A percentile compares a stretch with the other conserved stretches of the same genome.
These are phyloP conservation scores for Halcyon badia DNA, from an alignment of 2,797 vertebrate genomes.

Conservation along the genomic window DNA sequence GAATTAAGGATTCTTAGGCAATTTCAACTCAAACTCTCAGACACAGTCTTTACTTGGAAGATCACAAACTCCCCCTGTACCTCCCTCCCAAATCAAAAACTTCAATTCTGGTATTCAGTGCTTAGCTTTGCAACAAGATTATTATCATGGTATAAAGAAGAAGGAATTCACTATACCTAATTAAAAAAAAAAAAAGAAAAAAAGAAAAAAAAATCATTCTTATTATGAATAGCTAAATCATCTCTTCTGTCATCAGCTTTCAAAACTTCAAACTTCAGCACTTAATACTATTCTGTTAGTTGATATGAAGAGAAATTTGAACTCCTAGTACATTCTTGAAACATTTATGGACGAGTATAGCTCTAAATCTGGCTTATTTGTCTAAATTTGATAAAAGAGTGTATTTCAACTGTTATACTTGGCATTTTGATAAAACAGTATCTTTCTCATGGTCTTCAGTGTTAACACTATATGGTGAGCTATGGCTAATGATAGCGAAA, in stretches of 20 bases:
- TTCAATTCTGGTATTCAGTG: neutral
- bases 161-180: neutral
- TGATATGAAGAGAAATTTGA: neutral
- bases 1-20: constrained; percentile 10
- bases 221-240: neutral
- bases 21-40: neutral
- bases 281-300: neutral
- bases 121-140: neutral
- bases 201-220: neutral
- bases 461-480: neutral
- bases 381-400: neutral
- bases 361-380: neutral
- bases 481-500: neutral
- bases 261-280: neutral
- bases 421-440: neutral
- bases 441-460: neutral
- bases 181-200: neutral
- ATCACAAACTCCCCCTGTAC: neutral
- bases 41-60: neutral
- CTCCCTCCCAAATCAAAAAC: neutral
- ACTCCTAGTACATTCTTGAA: neutral
- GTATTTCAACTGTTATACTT: neutral
- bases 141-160: neutral
- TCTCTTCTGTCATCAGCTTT: neutral
- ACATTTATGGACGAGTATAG: neutral